These are phyloP conservation scores for Eueremaeus valkanovi DNA, from an alignment of 2,888 invertebrate species.

Conservation along the genomic window DNA sequence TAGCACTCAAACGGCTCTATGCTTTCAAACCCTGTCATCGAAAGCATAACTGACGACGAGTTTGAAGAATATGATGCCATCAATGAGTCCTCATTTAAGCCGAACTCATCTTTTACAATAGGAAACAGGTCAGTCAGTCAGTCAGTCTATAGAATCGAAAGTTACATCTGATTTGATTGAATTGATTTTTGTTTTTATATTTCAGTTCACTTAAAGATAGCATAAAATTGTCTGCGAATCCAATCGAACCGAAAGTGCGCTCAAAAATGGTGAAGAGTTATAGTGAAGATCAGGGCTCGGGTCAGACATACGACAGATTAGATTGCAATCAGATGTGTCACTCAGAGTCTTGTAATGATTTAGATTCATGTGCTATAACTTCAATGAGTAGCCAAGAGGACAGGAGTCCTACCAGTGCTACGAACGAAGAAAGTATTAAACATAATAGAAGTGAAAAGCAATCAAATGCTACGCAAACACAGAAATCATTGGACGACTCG, in stretches of 20 bases:
- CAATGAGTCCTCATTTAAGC: neutral
- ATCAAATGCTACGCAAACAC: neutral
- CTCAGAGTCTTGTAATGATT: constrained; percentile 15
- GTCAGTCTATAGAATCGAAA: neutral
- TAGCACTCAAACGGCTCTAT: neutral
- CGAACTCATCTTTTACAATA: neutral
- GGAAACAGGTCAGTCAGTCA: neutral
- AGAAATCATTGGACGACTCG: neutral
- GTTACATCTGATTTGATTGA: neutral
- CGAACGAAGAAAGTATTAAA: neutral
- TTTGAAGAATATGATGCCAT: neutral
- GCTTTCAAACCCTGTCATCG: neutral
- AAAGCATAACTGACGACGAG: neutral
- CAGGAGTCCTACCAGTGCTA: neutral
- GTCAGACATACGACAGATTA: neutral
- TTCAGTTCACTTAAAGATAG: neutral
- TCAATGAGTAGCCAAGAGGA: neutral
- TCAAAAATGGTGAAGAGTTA: constrained; percentile 22
- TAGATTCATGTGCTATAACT: neutral
- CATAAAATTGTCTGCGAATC: neutral
- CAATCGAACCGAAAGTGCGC: neutral
- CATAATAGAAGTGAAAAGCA: neutral
- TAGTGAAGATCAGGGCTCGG: constrained; percentile 5
- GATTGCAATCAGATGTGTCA: neutral
- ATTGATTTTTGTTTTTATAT: neutral